Evolutionary conservation across 1,140 invertebrate species (phyloP).

Genomic region (Colletes latitarsis): DNA sequence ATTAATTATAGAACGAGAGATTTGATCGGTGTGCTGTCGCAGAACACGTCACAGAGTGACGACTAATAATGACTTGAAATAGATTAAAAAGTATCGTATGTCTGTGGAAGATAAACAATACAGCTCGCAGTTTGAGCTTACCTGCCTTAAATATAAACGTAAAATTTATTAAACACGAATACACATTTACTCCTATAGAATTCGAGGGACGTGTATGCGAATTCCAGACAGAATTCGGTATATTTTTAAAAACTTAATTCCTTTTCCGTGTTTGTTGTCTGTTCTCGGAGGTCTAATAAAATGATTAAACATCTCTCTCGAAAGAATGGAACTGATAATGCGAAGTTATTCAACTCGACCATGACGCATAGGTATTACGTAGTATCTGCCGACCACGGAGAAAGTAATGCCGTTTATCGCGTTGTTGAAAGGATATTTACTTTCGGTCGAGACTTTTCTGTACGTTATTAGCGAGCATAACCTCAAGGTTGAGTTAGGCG

Average conservation of each 20-base stretch:
- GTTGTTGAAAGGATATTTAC: slow-evolving; percentile 14
- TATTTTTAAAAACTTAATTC: neutral
- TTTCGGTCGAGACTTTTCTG: neutral
- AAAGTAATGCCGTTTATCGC: slow-evolving; percentile 17
- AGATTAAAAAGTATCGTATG: too few relatives aligned
- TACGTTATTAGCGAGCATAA: neutral
- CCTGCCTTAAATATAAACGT: too few relatives aligned
- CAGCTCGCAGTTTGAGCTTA: too few relatives aligned
- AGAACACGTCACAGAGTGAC: too few relatives aligned
- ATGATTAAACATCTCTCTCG: neutral
- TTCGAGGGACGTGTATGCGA: too few relatives aligned
- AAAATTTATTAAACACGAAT: too few relatives aligned
- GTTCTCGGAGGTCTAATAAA: neutral
- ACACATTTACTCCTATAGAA: too few relatives aligned
- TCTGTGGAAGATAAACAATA: too few relatives aligned
- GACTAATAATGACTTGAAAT: too few relatives aligned
- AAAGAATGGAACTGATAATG: slow-evolving; percentile 13
- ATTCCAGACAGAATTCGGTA: too few relatives aligned
- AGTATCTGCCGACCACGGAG: slow-evolving; percentile 22
- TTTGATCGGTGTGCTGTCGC: too few relatives aligned
- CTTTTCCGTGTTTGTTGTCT: neutral
- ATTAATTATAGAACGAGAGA: too few relatives aligned
- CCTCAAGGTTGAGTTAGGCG: neutral
- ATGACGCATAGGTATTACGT: slow-evolving; percentile 33
- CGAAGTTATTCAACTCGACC: slow-evolving; percentile 23